These are phyloP conservation scores for Criorhina ranunculi DNA, from an alignment of 2,888 invertebrate species.

Conservation along the genomic window DNA sequence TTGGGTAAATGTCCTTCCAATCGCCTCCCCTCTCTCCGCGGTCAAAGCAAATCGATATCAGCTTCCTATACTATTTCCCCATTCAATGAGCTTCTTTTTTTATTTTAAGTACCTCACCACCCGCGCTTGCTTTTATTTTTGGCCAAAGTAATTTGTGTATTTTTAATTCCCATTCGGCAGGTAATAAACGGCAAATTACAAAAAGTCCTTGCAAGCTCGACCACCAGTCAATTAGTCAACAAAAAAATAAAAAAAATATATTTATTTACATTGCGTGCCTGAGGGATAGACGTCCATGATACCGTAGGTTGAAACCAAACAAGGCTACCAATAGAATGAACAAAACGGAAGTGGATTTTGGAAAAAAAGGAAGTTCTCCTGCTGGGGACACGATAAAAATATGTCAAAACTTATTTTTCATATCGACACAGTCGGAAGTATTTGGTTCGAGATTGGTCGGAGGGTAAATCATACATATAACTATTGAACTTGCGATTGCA, in stretches of 20 bases:
- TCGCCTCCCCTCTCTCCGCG: background rate
- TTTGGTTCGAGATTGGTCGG: constrained; percentile 18
- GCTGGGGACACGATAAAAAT: constrained; percentile 27
- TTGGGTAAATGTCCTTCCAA: background rate
- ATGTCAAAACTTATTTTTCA: background rate
- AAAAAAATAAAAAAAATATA: background rate
- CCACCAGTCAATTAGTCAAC: constrained; percentile 27
- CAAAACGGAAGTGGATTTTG: constrained; percentile 4
- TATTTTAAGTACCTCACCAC: background rate
- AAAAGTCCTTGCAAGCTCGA: constrained; percentile 3
- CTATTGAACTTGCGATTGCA: constrained; percentile 22
- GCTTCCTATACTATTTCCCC: background rate
- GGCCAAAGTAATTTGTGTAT: constrained; percentile 26
- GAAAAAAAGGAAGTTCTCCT: constrained; percentile 12
- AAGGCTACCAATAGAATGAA: background rate
- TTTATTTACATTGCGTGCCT: constrained; percentile 51
- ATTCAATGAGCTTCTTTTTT: background rate
- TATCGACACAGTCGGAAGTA: constrained; percentile 11
- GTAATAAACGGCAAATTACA: constrained; percentile 36
- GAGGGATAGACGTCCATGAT: constrained; percentile 8
- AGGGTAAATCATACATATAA: constrained; percentile 10
- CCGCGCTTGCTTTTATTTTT: constrained; percentile 1
- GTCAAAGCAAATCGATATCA: background rate
- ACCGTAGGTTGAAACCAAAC: background rate
- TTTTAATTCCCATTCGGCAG: constrained; percentile 34